Base-by-base conservation (phyloP, 2,113 vertebrate genomes). In the Siniperca chuatsi region DNA sequence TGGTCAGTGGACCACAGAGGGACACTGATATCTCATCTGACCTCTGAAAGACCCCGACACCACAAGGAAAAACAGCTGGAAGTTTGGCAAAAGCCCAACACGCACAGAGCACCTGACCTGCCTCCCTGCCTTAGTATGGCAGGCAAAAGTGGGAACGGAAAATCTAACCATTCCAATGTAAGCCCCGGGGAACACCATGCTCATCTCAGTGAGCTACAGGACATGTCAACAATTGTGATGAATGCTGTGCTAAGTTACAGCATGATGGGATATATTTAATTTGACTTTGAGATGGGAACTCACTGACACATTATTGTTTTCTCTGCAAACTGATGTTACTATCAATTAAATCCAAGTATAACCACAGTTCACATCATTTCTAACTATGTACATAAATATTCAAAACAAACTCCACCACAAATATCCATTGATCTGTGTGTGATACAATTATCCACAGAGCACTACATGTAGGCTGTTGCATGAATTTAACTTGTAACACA, bases 81-180 rank as follows among this genome's bases (percentile, higher is more conserved):
- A 42, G 48, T 70, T 79, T 80, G 85, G 75, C 80, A 75, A 65
- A 66, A 55, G 57, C 29, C 54, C 79, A 81, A 37, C 42, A 23
- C 65, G 62, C 44, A 72, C 9, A 82, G 55, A 83, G 20, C 46
- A 46, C 60, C 68, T 44, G 75, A 81, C 61, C 42, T 15, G 48
- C 16, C 62, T 64, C 71, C 15, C 42, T 71, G 46, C 4, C 42
- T 55, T 35, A 68, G 71, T 25, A n/a, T 11, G 10, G 12, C 61
- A 62, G 23, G 23, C 62, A 37, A 75, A 44, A 61, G 6, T 54
- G 70, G 74, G 55, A 66, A 77, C 3, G 42, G 40, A 79, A 82
- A 73, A 11, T 50, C 33, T 23, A 76, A 75, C 54, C 57, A 46
- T 9, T 64, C 37, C 62, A 68, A 44, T 44, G 50, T 46, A 29